Conservation (phyloP, 2,113 vertebrate genomes). For the Muntiacus reevesi region DNA sequence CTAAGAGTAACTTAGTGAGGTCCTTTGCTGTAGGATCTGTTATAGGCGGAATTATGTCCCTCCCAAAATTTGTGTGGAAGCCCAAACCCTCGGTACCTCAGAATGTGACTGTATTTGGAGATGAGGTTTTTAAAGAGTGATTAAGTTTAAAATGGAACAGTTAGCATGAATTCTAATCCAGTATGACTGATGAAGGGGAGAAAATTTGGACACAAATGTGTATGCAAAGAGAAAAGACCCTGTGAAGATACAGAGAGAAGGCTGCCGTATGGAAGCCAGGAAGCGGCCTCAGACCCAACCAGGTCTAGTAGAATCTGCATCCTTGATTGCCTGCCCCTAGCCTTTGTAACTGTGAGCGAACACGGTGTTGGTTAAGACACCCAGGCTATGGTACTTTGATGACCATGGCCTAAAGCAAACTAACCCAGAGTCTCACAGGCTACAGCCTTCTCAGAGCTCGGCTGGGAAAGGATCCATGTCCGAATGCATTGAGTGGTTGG, state of each 20-base stretch:
- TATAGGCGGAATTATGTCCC: neutral
- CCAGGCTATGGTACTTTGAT: neutral
- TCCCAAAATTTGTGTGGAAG: neutral
- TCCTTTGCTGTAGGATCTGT: neutral
- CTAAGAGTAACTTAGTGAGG: neutral
- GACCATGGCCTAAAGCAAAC: neutral
- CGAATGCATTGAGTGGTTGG: no score
- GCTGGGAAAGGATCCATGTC: no score
- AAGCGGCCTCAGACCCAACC: neutral
- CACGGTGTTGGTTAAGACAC: neutral
- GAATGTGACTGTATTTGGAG: neutral
- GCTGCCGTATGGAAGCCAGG: neutral
- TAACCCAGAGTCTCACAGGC: neutral
- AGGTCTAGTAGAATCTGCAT: neutral
- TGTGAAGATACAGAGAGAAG: neutral
- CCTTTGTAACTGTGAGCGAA: neutral
- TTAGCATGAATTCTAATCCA: neutral
- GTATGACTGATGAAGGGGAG: neutral
- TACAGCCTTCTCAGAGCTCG: neutral
- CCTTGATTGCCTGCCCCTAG: neutral
- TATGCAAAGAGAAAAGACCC: neutral
- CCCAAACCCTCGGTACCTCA: neutral
- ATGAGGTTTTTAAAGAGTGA: neutral
- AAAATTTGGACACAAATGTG: neutral
- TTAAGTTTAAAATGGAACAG: neutral